These are phyloP conservation scores for Parnassius glacialis DNA, from an alignment of 2,888 invertebrate genomes.

Conservation along the genomic window DNA sequence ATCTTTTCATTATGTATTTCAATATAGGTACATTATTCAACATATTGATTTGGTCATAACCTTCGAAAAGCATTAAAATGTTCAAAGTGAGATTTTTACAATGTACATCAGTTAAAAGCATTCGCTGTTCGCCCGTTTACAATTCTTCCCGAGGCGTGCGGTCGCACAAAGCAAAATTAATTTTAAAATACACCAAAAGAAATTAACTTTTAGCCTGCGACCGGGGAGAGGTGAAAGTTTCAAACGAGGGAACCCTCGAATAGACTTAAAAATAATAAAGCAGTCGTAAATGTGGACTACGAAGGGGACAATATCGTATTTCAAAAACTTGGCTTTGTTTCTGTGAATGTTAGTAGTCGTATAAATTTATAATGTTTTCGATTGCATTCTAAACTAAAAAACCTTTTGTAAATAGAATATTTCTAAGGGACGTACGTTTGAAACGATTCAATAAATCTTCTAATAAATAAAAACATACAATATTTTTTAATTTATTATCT, in stretches of 20 bases:
- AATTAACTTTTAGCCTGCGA: conserved; percentile 72
- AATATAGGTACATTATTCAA: conserved; percentile 23
- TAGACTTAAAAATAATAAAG: conserved; percentile 77
- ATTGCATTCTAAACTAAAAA: not conserved
- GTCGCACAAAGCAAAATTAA: conserved; percentile 78
- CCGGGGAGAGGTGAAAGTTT: conserved; percentile 68
- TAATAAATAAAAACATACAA: too few species aligned
- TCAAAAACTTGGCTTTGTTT: conserved; percentile 42
- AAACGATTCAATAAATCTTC: too few species aligned
- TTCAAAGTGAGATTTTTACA: conserved; percentile 58
- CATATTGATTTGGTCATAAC: conserved; percentile 29
- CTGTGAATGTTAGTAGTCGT: conserved; percentile 28
- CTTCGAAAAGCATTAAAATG: conserved; percentile 52
- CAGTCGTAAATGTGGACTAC: conserved; percentile 50
- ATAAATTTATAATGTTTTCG: conserved; percentile 1
- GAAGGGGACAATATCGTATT: conserved; percentile 49
- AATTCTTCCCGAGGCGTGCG: conserved; percentile 68
- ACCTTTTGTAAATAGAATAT: not conserved
- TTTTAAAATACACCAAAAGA: conserved; percentile 80
- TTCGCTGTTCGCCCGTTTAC: conserved; percentile 63
- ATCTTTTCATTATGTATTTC: not conserved
- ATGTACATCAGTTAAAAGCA: conserved; percentile 64
- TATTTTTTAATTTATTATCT: too few species aligned
- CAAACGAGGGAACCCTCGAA: conserved; percentile 64
- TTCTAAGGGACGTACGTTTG: too few species aligned